Evolutionary conservation across 2,113 vertebrate species (phyloP).

Genomic region (Hyperoodon ampullatus): DNA sequence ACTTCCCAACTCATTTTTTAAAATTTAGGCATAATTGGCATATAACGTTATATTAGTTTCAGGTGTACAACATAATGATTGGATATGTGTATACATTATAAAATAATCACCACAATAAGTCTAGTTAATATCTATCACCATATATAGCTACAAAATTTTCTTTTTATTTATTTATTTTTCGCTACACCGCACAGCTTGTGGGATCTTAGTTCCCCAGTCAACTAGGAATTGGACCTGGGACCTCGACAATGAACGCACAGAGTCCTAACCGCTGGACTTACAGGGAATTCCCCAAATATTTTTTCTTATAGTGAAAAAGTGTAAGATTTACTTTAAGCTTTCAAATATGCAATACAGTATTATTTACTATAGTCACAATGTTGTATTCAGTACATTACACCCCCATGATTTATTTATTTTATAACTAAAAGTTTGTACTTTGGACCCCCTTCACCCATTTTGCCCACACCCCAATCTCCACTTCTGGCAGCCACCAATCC

Average conservation of each 20-base stretch:
- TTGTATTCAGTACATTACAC: not conserved
- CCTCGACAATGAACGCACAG: not conserved
- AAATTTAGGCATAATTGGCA: not conserved
- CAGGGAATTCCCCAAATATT: not conserved
- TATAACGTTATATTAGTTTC: not conserved
- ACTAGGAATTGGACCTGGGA: not conserved
- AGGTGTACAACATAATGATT: not conserved
- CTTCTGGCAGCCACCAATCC: not conserved
- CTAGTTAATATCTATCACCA: not conserved
- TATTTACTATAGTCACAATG: not conserved
- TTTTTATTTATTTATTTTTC: not conserved
- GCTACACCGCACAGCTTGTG: not conserved
- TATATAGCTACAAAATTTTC: not conserved
- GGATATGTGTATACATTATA: no score
- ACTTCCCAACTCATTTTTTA: not conserved
- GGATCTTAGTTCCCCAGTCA: not conserved
- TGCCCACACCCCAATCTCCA: not conserved
- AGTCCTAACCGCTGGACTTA: not conserved
- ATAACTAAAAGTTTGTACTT: not conserved
- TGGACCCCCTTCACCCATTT: not conserved
- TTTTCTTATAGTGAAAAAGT: not conserved
- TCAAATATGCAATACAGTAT: not conserved
- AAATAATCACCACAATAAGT: not conserved
- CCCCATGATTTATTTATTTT: not conserved
- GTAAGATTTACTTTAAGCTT: not conserved